These are phyloP conservation scores for Rhincodon typus DNA, from an alignment of 2,797 vertebrate genomes.

Conservation along the genomic window DNA sequence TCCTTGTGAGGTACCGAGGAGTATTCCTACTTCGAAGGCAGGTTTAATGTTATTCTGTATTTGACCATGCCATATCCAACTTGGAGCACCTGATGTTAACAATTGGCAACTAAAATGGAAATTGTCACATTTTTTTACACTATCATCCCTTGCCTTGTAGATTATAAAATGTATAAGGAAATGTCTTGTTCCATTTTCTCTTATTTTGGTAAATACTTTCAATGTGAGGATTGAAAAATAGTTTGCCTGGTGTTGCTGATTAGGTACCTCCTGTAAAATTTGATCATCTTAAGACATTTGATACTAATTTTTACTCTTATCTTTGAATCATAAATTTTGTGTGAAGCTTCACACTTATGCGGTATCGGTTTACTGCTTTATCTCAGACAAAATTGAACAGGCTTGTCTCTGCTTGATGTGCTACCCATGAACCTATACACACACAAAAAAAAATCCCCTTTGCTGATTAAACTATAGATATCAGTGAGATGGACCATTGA, in stretches of 20 bases:
- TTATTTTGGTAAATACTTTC: neutral
- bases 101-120: neutral
- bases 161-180: neutral
- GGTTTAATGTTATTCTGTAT: neutral
- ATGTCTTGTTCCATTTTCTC: neutral
- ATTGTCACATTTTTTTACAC: neutral
- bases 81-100: neutral
- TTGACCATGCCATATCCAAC: neutral
- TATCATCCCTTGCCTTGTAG: neutral
- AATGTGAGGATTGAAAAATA: slow-evolving; percentile 15
- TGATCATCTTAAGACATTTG: slow-evolving; percentile 14
- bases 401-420: slow-evolving; percentile 33
- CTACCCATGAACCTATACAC: slow-evolving; percentile 24
- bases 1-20: neutral
- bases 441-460: neutral
- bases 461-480: slow-evolving; percentile 36
- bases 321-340: slow-evolving; percentile 27
- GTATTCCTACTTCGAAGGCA: neutral
- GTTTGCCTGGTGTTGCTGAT: neutral
- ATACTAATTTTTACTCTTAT: slow-evolving; percentile 1
- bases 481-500: slow-evolving; percentile 15
- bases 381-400: slow-evolving; percentile 24
- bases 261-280: slow-evolving; percentile 12
- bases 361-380: slow-evolving; percentile 26
- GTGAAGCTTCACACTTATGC: slow-evolving; percentile 26